Evolutionary conservation across 2,888 invertebrate genomes (phyloP), one percentile per base, ranked within the genome.

Genomic region (Platycnemis pennipes): DNA sequence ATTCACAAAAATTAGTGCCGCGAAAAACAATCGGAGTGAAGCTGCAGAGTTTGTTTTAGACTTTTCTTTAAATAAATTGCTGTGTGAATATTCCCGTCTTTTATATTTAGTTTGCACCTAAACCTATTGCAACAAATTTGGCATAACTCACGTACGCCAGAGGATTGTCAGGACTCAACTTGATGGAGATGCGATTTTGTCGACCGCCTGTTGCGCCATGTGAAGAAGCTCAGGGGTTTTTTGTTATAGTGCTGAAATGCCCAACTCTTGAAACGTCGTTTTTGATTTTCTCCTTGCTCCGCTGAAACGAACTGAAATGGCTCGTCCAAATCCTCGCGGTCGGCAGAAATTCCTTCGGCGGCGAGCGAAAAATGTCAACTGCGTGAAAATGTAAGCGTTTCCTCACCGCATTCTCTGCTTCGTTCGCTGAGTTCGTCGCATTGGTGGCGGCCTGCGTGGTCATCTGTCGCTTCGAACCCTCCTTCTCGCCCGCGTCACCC

Each of bases 121-220:
- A 49, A 49, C 0, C 49, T 49, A 49, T 19, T 49, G 49, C 19
- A 3, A 49, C 19, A 49, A 49, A 19, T 11, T 49, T 11, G 4
- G 19, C 49, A 19, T 0, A 49, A 3, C 19, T 19, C 11, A 16
- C 49, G 19, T 49, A 16, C 11, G 49, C 16, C 26, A 22, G 22
- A 8, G 37, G 13, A n/a, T 37, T 13, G 31, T 37, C 3, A 0
- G 63, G 63, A 37, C 31, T 0, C 77, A 26, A 77, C 1, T 31
- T 13, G 37, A 77, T 77, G 2, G 11, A 77, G 31, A 3, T 31
- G 77, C 5, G 37, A 37, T 77, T 11, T n/a, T 26, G 37, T 77
- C 77, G 77, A 77, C 77, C 77, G 77, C 77, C 77, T 77, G 77
- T 77, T 77, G 77, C 77, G 77, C 77, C 77, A 77, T 26, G 77